phyloP scores from a whole-genome alignment of 1,140 invertebrate species.

The Hydropsyche tenuis region DNA sequence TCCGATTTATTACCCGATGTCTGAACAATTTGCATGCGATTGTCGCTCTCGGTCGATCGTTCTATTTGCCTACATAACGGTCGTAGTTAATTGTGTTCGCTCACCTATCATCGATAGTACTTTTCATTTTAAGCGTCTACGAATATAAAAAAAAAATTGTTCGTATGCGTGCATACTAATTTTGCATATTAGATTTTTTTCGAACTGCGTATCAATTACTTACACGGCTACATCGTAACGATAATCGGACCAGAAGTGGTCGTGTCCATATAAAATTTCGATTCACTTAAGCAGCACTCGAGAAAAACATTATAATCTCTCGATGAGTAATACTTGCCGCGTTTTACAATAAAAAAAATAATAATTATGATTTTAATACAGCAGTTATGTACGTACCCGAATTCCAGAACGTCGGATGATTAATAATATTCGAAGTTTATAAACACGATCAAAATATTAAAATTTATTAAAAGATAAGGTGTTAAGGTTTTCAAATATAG shows the following conservation, averaged over 20 bases:
- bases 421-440: too few relatives aligned
- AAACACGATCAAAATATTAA: too few relatives aligned
- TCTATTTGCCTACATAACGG: constrained; percentile 17
- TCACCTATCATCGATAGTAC: neutral
- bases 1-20: too few relatives aligned
- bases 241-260: constrained; percentile 17
- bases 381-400: too few relatives aligned
- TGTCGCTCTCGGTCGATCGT: neutral
- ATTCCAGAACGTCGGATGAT: too few relatives aligned
- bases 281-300: constrained; percentile 17
- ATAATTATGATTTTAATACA: too few relatives aligned
- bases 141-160: too few relatives aligned
- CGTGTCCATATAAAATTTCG: constrained; percentile 7
- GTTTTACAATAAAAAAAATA: too few relatives aligned
- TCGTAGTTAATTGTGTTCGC: neutral
- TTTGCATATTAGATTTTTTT: constrained; percentile 15
- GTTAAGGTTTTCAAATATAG: too few relatives aligned
- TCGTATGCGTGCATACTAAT: neutral
- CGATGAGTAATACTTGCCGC: constrained; percentile 17
- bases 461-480: too few relatives aligned
- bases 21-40: too few relatives aligned
- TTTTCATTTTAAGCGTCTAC: too few relatives aligned
- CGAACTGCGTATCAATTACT: constrained; percentile 15
- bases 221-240: constrained; percentile 8
- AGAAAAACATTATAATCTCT: constrained; percentile 9